Evolutionary conservation across 1,140 invertebrate genomes (phyloP).

Genomic region (Octopus sinensis): DNA sequence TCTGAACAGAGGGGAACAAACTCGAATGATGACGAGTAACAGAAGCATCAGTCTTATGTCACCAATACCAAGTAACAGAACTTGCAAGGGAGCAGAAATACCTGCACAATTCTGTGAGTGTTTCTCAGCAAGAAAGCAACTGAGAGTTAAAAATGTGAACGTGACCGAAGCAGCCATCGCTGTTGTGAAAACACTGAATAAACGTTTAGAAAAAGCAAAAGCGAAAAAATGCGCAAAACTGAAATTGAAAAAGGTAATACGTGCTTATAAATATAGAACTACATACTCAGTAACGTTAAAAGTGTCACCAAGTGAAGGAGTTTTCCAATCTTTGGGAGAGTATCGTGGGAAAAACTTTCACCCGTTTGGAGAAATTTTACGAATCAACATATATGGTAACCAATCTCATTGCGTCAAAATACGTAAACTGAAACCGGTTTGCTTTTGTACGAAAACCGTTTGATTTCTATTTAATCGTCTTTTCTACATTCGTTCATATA

Average conservation of each 20-base stretch:
- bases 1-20: conserved; percentile 15
- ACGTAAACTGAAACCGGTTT: conserved; percentile 48
- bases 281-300: conserved; percentile 47
- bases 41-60: conserved; percentile 55
- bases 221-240: background rate
- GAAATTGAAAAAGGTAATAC: background rate
- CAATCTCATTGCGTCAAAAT: conserved; percentile 47
- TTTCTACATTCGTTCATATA: no score
- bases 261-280: conserved; percentile 25
- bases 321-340: conserved; percentile 46
- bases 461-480: background rate
- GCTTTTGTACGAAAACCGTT: conserved; percentile 37
- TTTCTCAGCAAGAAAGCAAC: background rate
- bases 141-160: background rate
- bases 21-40: conserved; percentile 20
- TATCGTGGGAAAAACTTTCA: conserved; percentile 25
- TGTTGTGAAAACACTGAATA: background rate
- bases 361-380: conserved; percentile 47
- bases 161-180: background rate
- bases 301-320: conserved; percentile 43
- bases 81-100: conserved; percentile 49
- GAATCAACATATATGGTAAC: conserved; percentile 50
- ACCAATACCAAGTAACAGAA: conserved; percentile 51
- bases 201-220: background rate
- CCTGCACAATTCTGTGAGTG: background rate